Evolutionary conservation across 1,140 invertebrate species (phyloP).

Genomic region (Seison nebaliae): DNA sequence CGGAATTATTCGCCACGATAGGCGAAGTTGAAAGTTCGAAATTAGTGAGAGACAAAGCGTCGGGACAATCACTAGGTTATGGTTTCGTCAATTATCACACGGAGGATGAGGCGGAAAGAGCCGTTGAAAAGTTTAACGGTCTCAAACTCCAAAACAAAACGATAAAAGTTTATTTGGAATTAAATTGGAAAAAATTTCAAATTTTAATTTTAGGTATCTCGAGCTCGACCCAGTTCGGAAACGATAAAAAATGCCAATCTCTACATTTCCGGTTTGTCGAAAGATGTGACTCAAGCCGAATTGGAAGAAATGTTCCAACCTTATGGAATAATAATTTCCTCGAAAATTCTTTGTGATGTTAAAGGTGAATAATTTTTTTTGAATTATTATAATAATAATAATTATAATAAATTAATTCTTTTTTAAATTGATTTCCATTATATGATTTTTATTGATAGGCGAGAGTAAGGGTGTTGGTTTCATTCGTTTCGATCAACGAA

Average conservation of each 20-base stretch:
- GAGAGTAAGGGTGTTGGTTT: slow-evolving; percentile 97
- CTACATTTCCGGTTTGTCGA: slow-evolving; percentile 89
- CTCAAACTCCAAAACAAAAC: slow-evolving; percentile 12
- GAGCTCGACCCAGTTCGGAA: slow-evolving; percentile 86
- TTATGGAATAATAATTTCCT: slow-evolving; percentile 88
- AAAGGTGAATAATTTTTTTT: too few species aligned
- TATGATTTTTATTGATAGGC: too few species aligned
- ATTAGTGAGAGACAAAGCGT: slow-evolving; percentile 85
- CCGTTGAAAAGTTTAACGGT: slow-evolving; percentile 7
- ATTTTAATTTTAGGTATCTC: slow-evolving; percentile 50
- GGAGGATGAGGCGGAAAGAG: slow-evolving; percentile 5
- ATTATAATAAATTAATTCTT: too few species aligned
- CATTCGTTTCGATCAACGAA: slow-evolving; percentile 85
- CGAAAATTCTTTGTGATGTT: slow-evolving; percentile 85
- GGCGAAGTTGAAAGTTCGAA: slow-evolving; percentile 97
- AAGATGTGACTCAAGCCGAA: slow-evolving; percentile 86
- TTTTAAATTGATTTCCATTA: too few species aligned
- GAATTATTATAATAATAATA: too few species aligned
- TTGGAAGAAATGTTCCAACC: slow-evolving; percentile 77
- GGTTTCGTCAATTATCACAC: slow-evolving; percentile 11
- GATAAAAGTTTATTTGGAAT: slow-evolving; percentile 12
- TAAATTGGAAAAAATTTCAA: slow-evolving; percentile 19
- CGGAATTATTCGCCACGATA: slow-evolving; percentile 80
- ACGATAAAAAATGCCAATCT: slow-evolving; percentile 95
- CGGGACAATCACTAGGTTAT: slow-evolving; percentile 29